Percentiles rank a stretch among this genome's conserved stretches.
These are phyloP conservation scores for Noctua fimbriata DNA, from an alignment of 2,888 invertebrate species.

Conservation along the genomic window DNA sequence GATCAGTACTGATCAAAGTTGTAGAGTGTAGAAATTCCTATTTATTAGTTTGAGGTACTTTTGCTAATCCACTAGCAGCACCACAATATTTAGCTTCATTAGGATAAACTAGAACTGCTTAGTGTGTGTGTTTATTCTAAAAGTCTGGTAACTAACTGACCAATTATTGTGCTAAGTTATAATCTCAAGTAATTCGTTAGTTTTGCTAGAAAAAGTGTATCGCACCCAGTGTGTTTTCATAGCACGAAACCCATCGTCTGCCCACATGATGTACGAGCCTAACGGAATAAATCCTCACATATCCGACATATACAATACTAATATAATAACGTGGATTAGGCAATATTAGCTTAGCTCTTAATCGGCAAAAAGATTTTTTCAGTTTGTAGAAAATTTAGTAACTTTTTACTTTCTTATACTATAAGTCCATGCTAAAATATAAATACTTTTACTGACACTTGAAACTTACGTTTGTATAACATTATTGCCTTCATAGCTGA, in stretches of 20 bases:
- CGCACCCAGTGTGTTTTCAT: too few relatives aligned
- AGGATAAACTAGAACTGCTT: slow-evolving; percentile 17
- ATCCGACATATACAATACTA: too few relatives aligned
- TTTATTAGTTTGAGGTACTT: slow-evolving; percentile 36
- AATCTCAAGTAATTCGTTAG: too few relatives aligned
- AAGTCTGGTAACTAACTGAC: neutral
- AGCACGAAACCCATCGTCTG: too few relatives aligned
- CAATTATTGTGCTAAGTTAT: too few relatives aligned
- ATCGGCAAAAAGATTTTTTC: neutral
- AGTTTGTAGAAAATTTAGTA: neutral
- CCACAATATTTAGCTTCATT: slow-evolving; percentile 25
- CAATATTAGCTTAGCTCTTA: neutral
- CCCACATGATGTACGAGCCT: too few relatives aligned
- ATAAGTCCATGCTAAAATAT: neutral
- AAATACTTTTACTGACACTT: neutral
- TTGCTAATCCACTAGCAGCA: neutral
- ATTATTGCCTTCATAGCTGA: too few relatives aligned
- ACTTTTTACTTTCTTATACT: neutral
- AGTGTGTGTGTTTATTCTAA: slow-evolving; percentile 8
- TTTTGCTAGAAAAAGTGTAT: too few relatives aligned
- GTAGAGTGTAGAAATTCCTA: slow-evolving; percentile 6
- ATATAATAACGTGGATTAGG: too few relatives aligned
- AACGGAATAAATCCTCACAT: too few relatives aligned
- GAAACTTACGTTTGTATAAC: neutral
- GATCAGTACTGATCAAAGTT: slow-evolving; percentile 32